Conservation (phyloP, 37 sponge, comb jelly and placozoan genomes). For the Halisarca cf. caerulea region DNA sequence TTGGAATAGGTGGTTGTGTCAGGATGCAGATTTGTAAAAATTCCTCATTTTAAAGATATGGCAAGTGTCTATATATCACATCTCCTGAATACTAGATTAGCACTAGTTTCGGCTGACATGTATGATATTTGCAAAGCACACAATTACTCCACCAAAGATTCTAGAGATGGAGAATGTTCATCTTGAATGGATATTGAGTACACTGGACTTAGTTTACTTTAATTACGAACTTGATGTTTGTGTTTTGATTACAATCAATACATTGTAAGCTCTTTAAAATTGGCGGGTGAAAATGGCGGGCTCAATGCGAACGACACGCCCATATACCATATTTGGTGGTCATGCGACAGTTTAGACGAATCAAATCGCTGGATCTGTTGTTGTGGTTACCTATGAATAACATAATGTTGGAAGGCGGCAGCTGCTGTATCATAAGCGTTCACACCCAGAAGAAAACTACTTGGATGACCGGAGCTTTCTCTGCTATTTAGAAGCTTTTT, state of each 20-base stretch:
- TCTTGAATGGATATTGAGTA: neutral
- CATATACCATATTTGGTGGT: neutral
- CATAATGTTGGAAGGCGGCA: constrained; percentile 10
- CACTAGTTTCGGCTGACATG: neutral
- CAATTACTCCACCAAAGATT: neutral
- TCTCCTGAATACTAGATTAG: neutral
- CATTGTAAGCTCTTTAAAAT: constrained; percentile 6
- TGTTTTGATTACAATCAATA: constrained; percentile 14
- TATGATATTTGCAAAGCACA: neutral
- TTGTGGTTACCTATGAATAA: constrained; percentile 13
- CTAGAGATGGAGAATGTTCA: neutral
- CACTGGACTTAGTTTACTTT: no score
- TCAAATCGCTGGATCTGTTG: neutral
- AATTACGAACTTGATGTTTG: neutral
- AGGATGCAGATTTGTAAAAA: neutral
- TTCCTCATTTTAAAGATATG: neutral
- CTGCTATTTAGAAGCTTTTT: neutral
- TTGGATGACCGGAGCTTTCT: neutral
- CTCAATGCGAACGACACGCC: neutral
- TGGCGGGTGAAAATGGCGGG: constrained; percentile 20
- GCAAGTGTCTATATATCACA: neutral
- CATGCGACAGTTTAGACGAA: neutral
- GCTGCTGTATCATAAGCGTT: neutral
- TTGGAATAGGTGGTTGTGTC: neutral
- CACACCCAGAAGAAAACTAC: neutral